A percentile compares a stretch with the other conserved stretches of the same genome.
These are phyloP conservation scores for Amblyjoppa fuscipennis DNA, from an alignment of 2,888 invertebrate genomes.

Conservation along the genomic window DNA sequence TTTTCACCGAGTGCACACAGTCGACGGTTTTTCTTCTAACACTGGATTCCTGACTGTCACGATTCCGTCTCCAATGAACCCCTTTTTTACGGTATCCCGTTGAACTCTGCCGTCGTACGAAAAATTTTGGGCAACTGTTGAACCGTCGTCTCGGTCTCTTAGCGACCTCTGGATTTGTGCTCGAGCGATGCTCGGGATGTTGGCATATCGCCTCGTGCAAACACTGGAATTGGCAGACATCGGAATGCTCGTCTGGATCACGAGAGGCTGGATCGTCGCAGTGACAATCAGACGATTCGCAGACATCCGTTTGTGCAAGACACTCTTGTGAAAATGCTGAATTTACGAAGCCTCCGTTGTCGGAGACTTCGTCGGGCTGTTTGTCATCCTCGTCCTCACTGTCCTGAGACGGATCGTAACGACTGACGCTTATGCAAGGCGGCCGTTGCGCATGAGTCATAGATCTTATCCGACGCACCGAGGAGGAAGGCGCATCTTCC, in stretches of 20 bases:
- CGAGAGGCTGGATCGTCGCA: constrained; percentile 21
- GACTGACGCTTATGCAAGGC: constrained; percentile 63
- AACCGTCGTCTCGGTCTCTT: constrained; percentile 67
- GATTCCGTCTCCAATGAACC: constrained; percentile 81
- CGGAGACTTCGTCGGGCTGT: constrained; percentile 17
- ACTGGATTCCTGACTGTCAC: constrained; percentile 56
- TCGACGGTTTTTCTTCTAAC: constrained; percentile 76
- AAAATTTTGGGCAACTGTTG: constrained; percentile 76
- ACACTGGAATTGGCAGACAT: constrained; percentile 74
- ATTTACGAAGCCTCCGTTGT: constrained; percentile 73
- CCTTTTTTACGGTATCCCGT: constrained; percentile 76
- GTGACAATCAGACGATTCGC: constrained; percentile 54
- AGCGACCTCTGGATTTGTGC: constrained; percentile 13
- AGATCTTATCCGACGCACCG: constrained; percentile 34
- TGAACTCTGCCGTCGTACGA: constrained; percentile 77
- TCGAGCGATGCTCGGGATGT: constrained; percentile 53
- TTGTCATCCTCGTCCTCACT: constrained; percentile 55
- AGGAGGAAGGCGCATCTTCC: constrained; percentile 2
- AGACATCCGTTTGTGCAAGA: constrained; percentile 45
- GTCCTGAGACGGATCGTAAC: constrained; percentile 56
- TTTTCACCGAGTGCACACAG: constrained; percentile 70
- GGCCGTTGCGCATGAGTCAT: constrained; percentile 39
- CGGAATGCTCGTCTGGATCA: constrained; percentile 67
- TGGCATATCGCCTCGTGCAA: constrained; percentile 68
- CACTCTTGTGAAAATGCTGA: constrained; percentile 76